Percentiles rank a stretch among this genome's conserved stretches.
Evolutionary conservation across 1,140 invertebrate species (phyloP).

Genomic region (Papilio polytes): DNA sequence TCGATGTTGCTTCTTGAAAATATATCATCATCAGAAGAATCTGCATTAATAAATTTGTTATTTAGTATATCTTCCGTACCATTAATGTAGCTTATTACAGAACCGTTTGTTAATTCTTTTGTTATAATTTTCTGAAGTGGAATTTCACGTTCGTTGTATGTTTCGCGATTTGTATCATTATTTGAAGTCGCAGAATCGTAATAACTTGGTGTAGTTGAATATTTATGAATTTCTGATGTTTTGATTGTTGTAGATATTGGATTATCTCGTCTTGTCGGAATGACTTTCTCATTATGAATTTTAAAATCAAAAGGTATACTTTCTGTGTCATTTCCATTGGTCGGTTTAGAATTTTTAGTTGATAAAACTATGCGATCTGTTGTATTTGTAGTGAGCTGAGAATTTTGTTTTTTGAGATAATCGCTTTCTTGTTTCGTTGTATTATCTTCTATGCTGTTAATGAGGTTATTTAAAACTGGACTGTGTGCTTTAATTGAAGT

Average conservation of each 20-base stretch:
- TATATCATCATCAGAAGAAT: no score
- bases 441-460: background rate
- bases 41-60: background rate
- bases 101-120: conserved; percentile 18
- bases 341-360: background rate
- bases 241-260: background rate
- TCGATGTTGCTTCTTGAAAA: background rate
- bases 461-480: background rate
- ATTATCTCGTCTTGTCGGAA: background rate
- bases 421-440: background rate
- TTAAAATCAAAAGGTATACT: background rate
- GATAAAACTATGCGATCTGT: background rate
- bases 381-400: background rate
- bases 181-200: background rate
- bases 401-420: background rate
- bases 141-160: conserved; percentile 6
- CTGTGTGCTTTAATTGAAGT: background rate
- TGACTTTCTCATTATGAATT: background rate
- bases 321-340: background rate
- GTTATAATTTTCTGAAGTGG: conserved; percentile 8
- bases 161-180: background rate
- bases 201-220: background rate
- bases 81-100: conserved; percentile 8
- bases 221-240: background rate
- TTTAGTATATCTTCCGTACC: background rate